Base-by-base conservation (phyloP, 2,113 vertebrate species). In the Stictonetta naevosa region DNA sequence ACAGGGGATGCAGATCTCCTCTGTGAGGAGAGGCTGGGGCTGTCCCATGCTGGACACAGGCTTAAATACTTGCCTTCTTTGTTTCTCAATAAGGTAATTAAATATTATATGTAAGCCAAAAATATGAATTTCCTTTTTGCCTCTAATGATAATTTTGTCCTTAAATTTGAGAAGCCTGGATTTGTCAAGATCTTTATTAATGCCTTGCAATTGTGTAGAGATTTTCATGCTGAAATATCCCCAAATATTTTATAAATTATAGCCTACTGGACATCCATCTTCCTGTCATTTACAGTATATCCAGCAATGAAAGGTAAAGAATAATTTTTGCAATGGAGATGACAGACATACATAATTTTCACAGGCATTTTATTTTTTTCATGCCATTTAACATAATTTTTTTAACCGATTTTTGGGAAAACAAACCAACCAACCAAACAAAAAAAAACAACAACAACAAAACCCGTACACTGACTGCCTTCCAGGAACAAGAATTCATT, bases 401-500 rank as follows among this genome's bases (percentile, higher is more conserved):
- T 93, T 82, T 38, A 75, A 46, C 58, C 68, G 55, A 17, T 84
- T 95, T 87, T 85, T 21, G 20, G 50, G 33, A 69, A 69, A 63
- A 40, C 36, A 64, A 62, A 14, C 14, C 83, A 40, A 40, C n/a
- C n/a, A n/a, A n/a, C n/a, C n/a, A n/a, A n/a, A 38, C 38, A 38
- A 38, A 80, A 68, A 79, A 8, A 66, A 63, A 15, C 15, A 83
- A 60, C 68, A 8, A 0, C 3, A 25, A n/a, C n/a, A n/a, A n/a
- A n/a, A n/a, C n/a, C n/a, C n/a, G 19, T 4, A 4, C 28, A 40
- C 4, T 76, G 19, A 73, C 44, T 83, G 48, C 48, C 81, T 94
- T 87, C 38, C 58, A 89, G 84, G 93, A 94, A 85, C 62, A 74
- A 78, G 28, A 75, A 90, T 71, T 68, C 14, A 56, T 90, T 28